These are phyloP conservation scores for Cottoperca gobio DNA, from an alignment of 2,797 vertebrate genomes.

Conservation along the genomic window DNA sequence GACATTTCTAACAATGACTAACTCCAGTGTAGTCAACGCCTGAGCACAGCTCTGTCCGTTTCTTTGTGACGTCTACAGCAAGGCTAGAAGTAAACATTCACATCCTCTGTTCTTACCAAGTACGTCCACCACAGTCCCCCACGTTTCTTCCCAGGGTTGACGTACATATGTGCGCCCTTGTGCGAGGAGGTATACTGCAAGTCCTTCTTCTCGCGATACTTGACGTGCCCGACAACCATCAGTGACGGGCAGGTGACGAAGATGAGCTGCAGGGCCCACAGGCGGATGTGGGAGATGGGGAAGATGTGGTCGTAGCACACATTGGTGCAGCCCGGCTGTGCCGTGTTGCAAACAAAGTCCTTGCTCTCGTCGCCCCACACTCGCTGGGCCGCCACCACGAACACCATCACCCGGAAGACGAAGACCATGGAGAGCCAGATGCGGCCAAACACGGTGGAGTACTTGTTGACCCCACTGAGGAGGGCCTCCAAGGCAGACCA, in stretches of 20 bases:
- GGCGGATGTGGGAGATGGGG: slow-evolving; percentile 95
- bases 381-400: slow-evolving; percentile 89
- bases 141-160: slow-evolving; percentile 88
- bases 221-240: slow-evolving; percentile 93
- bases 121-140: slow-evolving; percentile 96
- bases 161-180: slow-evolving; percentile 75
- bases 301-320: slow-evolving; percentile 92
- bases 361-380: slow-evolving; percentile 92
- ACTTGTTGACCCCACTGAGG: slow-evolving; percentile 90
- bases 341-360: slow-evolving; percentile 93
- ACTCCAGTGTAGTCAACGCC: not conserved
- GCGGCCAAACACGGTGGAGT: slow-evolving; percentile 92
- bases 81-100: not conserved
- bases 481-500: slow-evolving; percentile 87
- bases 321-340: slow-evolving; percentile 91
- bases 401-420: slow-evolving; percentile 92
- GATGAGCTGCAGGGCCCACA: slow-evolving; percentile 99
- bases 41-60: not conserved
- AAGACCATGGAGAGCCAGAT: slow-evolving; percentile 95
- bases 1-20: not conserved
- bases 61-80: not conserved
- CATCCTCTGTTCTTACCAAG: slow-evolving; percentile 74
- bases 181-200: slow-evolving; percentile 48
- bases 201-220: slow-evolving; percentile 89
- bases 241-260: slow-evolving; percentile 95